phyloP scores from a whole-genome alignment of 2,797 vertebrate species.

The Pantherophis alleghaniensis region DNA sequence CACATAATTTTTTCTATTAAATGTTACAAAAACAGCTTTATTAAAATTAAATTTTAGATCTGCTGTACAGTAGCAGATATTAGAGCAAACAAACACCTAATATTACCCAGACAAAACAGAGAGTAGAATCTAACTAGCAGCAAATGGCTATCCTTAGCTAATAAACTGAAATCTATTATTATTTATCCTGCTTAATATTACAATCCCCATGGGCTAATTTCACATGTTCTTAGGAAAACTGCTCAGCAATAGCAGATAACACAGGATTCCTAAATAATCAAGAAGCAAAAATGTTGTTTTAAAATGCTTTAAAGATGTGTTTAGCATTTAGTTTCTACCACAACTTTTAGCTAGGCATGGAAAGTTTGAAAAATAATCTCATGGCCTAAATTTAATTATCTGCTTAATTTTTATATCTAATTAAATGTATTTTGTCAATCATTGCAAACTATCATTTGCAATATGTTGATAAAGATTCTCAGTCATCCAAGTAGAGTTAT shows the following conservation, averaged over 20 bases:
- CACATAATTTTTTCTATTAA: not conserved
- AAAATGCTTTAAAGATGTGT: not conserved
- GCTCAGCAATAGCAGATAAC: not conserved
- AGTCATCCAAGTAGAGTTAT: not conserved
- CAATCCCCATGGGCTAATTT: not conserved
- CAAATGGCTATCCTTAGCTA: not conserved
- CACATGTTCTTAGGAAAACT: not conserved
- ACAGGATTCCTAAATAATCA: not conserved
- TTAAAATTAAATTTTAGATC: not conserved
- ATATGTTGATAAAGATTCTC: not conserved
- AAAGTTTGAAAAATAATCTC: not conserved
- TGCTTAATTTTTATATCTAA: not conserved
- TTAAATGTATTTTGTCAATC: not conserved
- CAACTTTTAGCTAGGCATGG: not conserved
- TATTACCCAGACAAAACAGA: not conserved
- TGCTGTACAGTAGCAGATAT: not conserved
- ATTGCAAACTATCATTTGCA: not conserved
- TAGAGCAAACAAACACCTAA: not conserved
- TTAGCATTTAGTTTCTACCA: not conserved
- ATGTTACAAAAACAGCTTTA: not conserved
- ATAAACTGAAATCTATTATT: not conserved
- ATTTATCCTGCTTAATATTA: not conserved
- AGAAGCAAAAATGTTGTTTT: not conserved
- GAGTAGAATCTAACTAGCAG: not conserved
- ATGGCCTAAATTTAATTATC: not conserved